Evolutionary conservation across 2,797 vertebrate genomes (phyloP).

Genomic region (Falco berigora): DNA sequence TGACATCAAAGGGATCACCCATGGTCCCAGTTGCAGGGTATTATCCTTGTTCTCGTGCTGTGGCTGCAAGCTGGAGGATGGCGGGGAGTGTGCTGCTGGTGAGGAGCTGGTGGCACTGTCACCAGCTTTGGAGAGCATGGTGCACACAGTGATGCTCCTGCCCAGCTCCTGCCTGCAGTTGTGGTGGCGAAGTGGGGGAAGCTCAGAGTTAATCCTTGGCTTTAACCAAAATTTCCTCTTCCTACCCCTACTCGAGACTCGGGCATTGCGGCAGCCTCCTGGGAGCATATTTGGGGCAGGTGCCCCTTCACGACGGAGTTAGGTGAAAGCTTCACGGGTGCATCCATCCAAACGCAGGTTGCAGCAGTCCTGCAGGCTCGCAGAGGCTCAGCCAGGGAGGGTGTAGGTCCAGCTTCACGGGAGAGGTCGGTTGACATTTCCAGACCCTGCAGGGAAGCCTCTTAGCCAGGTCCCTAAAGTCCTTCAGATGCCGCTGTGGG

Average conservation of each 20-base stretch:
- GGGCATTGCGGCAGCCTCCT: fast-evolving
- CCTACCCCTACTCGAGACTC: not conserved
- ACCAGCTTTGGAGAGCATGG: not conserved
- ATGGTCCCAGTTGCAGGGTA: not conserved
- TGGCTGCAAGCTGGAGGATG: not conserved
- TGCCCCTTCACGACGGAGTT: not conserved
- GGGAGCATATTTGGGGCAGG: not conserved
- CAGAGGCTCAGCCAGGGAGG: not conserved
- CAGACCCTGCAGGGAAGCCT: not conserved
- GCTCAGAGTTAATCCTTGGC: not conserved
- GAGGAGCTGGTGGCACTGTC: not conserved
- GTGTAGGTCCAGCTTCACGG: not conserved
- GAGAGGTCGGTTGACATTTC: not conserved
- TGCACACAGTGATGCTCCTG: fast-evolving
- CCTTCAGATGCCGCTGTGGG: not conserved
- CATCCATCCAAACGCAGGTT: not conserved
- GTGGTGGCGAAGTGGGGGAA: not conserved
- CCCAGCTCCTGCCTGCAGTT: fast-evolving
- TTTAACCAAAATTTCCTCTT: not conserved
- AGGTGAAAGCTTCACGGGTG: not conserved
- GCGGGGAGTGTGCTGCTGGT: not conserved
- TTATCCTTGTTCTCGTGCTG: not conserved
- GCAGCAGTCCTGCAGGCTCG: fast-evolving
- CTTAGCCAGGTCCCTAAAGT: not conserved
- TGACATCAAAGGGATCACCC: not conserved